Base-by-base conservation (phyloP, 2,113 vertebrate species). In the Dascyllus trimaculatus region DNA sequence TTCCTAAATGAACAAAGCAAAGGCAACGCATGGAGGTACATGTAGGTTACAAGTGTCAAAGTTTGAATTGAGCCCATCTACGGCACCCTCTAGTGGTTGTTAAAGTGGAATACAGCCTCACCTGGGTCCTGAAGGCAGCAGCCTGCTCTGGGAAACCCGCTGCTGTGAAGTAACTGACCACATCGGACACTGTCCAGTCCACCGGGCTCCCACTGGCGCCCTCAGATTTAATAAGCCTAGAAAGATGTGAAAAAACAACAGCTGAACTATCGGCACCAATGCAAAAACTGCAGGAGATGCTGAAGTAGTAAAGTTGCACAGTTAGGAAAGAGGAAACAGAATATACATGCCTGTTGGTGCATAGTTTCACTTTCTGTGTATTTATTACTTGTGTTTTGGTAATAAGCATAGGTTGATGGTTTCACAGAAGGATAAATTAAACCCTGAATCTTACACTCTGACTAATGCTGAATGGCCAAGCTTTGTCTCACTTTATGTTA, bases 141-240 rank as follows among this genome's bases (percentile, higher is more conserved):
- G 96, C 96, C 83, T 97, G 96, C 78, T 97, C 96, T 0, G 95
- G 94, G 74, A 97, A 97, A 65, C 96, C 96, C 0, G 93, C 96
- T 24, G 93, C 93, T 0, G 95, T 96, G 88, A 97, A 96, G 85
- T 97, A 97, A 73, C 93, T 94, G 61, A 95, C 96, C 75, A 97
- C 96, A 1, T 97, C 96, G 45, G 95, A 93, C 61, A 97, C 96
- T 0, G 95, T 96, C 96, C 96, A 97, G 77, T 96, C 94, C 58
- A 95, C 88, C 0, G 95, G 96, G 67, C 94, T 96, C 11, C 85
- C 76, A 11, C 89, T 64, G 0, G 75, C 46, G 46, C 91, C 94
- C 85, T 96, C 95, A 11, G 91, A 90, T 82, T 95, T 96, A 48
- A 95, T 85, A 1, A 90, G 89, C 24, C 96, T 96, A 77, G 19